Conservation (phyloP, 2,113 vertebrate species). For the Microtus richardsoni region DNA sequence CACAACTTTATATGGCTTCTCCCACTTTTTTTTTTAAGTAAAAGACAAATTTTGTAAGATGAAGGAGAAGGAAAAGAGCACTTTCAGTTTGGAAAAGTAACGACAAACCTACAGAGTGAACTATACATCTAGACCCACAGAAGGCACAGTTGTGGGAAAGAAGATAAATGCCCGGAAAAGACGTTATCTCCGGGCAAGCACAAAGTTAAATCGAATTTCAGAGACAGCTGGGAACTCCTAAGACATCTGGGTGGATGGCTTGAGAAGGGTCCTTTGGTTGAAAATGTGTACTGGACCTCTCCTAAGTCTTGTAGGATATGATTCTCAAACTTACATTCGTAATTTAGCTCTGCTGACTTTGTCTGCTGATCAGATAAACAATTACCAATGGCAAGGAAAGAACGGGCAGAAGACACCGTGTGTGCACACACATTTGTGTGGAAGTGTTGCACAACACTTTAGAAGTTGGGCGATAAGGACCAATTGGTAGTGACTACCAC, state of each 20-base stretch:
- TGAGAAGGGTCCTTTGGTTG: constrained; percentile 11
- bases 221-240: background rate
- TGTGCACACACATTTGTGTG: accelerated
- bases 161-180: constrained; percentile 10
- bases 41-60: constrained; percentile 33
- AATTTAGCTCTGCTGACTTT: background rate
- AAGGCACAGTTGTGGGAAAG: background rate
- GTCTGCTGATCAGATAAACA: background rate
- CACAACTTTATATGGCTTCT: background rate
- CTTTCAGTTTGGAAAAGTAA: background rate
- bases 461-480: background rate
- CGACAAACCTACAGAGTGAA: background rate
- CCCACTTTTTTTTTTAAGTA: background rate
- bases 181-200: background rate
- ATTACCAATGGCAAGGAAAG: background rate
- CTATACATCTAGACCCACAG: background rate
- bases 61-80: background rate
- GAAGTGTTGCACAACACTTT: background rate
- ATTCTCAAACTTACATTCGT: background rate
- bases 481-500: background rate
- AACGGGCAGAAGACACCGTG: background rate
- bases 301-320: background rate
- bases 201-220: background rate
- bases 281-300: background rate
- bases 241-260: background rate